Percentiles rank a stretch among this genome's conserved stretches.
These are phyloP conservation scores for Drosophila barbarae DNA, from an alignment of 2,888 invertebrate species.

Conservation along the genomic window DNA sequence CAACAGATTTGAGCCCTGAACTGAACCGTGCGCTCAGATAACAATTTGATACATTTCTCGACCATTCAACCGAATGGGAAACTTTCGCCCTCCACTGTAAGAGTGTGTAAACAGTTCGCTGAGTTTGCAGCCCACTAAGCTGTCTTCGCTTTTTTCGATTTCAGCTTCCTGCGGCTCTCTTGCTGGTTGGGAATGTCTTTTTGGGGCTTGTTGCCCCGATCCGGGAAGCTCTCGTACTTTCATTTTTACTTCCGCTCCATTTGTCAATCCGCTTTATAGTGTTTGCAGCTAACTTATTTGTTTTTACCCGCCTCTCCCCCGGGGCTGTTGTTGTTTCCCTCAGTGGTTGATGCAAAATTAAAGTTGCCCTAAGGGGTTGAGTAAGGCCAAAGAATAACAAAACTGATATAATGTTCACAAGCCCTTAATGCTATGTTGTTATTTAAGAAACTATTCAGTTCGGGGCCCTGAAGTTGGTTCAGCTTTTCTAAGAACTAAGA, in stretches of 20 bases:
- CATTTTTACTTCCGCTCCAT: conserved; percentile 55
- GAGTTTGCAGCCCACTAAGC: conserved; percentile 39
- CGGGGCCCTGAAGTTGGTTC: not conserved
- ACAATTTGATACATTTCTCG: conserved; percentile 20
- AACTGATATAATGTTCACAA: not conserved
- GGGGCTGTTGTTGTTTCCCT: conserved; percentile 9
- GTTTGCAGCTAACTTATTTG: conserved; percentile 32
- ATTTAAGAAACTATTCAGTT: not conserved
- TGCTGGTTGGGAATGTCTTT: conserved; percentile 11
- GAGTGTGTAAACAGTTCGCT: conserved; percentile 50
- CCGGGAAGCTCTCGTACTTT: conserved; percentile 31
- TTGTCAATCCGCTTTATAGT: conserved; percentile 54
- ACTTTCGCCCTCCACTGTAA: conserved; percentile 25
- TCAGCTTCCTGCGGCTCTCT: conserved; percentile 5
- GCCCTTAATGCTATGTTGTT: not conserved
- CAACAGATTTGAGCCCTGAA: conserved; percentile 12
- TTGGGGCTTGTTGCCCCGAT: conserved; percentile 22
- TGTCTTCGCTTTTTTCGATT: conserved; percentile 28
- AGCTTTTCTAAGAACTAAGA: not conserved
- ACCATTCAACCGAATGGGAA: conserved; percentile 27
- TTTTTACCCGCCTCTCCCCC: not conserved
- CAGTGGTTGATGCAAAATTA: conserved; percentile 15
- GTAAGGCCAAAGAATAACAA: not conserved
- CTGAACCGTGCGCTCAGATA: conserved; percentile 13
- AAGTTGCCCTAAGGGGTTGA: conserved; percentile 3